Percentiles rank a stretch among this genome's conserved stretches.
Conservation (phyloP, 1,140 invertebrate species). For the Cheumatopsyche charites region DNA sequence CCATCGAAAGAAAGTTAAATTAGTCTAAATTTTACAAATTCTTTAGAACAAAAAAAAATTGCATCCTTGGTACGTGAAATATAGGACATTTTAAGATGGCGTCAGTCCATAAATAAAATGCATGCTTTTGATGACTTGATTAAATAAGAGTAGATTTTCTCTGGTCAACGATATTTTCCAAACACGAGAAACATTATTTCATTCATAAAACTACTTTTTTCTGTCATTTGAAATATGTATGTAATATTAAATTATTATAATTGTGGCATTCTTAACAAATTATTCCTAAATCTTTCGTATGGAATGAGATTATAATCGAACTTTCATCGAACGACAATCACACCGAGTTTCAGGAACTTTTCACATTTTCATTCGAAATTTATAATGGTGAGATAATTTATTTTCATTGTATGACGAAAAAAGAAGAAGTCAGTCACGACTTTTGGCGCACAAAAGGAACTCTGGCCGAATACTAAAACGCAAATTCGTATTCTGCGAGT, state of each 20-base stretch:
- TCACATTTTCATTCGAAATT: no score
- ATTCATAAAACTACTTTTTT: not conserved
- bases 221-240: no score
- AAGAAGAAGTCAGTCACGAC: not conserved
- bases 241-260: no score
- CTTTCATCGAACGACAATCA: no score
- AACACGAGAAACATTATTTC: not conserved
- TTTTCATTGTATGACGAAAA: not conserved
- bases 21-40: no score
- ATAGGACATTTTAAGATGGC: slow-evolving; percentile 8
- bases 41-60: not conserved
- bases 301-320: no score
- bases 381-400: no score
- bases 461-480: slow-evolving; percentile 4
- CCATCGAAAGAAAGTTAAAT: no score
- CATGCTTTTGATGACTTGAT: not conserved
- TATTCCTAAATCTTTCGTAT: no score
- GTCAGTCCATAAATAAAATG: not conserved
- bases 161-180: no score
- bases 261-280: no score
- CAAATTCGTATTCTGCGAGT: not conserved
- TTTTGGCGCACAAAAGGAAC: not conserved
- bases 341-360: no score
- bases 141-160: not conserved
- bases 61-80: slow-evolving; percentile 13